Base-by-base conservation (phyloP, 2,797 vertebrate genomes). In the Poliocrania exsul region DNA sequence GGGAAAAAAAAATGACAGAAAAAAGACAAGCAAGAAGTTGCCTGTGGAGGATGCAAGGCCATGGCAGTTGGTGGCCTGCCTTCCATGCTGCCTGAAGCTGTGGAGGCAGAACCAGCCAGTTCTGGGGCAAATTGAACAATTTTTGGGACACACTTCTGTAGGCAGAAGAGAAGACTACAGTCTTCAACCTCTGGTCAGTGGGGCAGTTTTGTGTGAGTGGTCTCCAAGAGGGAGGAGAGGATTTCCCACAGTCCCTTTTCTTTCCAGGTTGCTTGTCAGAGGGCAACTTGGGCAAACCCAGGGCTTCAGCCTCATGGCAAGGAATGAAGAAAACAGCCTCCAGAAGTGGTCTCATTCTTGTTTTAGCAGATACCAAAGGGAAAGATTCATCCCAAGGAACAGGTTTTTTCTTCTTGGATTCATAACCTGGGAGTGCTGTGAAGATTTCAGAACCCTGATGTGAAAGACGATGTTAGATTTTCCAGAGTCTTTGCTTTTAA, bases 191-290 rank as follows among this genome's bases (percentile, higher is more conserved):
- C 9, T 4, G 10, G 64, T 35, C 31, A 70, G 9, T 35, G 31
- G 19, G 26, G 14, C 7, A 65, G 24, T 9, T 40, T 78, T 64
- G 16, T 58, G 62, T 4, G 6, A 6, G 40, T 47, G 44, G 20
- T 65, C 7, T 81, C 28, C 0, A 51, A 60, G 62, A 40, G 5
- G 42, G 17, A 85, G 46, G 31, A 67, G 18, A 51, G 16, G 16
- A 47, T 93, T 86, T 62, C 31, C 5, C 47, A 74, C 8, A 44
- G 11, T 26, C 31, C 16, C 20, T 31, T 71, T 11, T 60, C n/a
- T 69, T 26, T 19, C 11, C 4, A 35, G 1, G 3, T 47, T 73
- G 33, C 19, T 79, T 8, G 0, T 4, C 0, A 2, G 9, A 79
- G 15, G 11, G 6, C 2, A 67, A 17, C 18, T 1, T 5, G 15